A percentile compares a stretch with the other conserved stretches of the same genome.
phyloP scores from a whole-genome alignment of 2,888 invertebrate genomes.

The Epirrhoe tristata region DNA sequence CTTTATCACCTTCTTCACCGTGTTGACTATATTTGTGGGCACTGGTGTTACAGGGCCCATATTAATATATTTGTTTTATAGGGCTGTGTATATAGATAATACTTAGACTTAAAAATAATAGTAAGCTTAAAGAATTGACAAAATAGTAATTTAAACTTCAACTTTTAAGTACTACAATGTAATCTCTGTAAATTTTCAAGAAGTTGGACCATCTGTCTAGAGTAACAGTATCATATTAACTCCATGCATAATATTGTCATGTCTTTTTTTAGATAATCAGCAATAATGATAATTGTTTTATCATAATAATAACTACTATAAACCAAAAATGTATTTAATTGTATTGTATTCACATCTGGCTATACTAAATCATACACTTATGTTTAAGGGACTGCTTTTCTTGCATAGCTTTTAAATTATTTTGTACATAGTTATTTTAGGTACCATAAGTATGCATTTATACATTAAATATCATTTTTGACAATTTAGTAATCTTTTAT shows the following conservation, averaged over 20 bases:
- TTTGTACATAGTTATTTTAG: constrained; percentile 20
- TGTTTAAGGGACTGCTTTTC: constrained; percentile 2
- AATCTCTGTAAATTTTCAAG: no score
- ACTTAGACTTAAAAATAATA: constrained; percentile 25
- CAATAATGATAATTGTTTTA: neutral
- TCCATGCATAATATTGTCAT: no score
- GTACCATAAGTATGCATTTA: constrained; percentile 18
- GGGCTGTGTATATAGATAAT: constrained; percentile 65
- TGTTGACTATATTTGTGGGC: constrained; percentile 90
- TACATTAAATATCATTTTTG: constrained; percentile 9
- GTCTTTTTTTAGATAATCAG: no score
- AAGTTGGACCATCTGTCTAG: no score
- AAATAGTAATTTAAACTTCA: neutral
- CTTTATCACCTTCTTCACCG: constrained; percentile 80
- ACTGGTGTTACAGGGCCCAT: constrained; percentile 89
- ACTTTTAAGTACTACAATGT: no score
- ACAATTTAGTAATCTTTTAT: neutral
- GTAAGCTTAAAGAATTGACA: neutral
- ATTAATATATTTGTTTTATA: constrained; percentile 80
- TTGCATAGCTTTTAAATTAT: constrained; percentile 7
- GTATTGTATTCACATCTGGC: constrained; percentile 5
- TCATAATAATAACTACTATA: neutral
- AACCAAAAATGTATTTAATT: constrained; percentile 2
- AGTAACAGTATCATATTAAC: no score
- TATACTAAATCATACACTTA: neutral